Percentiles rank a stretch among this genome's conserved stretches.
These are phyloP conservation scores for Metridium senile DNA, from an alignment of 92 coral and sea anemone genomes.

Conservation along the genomic window DNA sequence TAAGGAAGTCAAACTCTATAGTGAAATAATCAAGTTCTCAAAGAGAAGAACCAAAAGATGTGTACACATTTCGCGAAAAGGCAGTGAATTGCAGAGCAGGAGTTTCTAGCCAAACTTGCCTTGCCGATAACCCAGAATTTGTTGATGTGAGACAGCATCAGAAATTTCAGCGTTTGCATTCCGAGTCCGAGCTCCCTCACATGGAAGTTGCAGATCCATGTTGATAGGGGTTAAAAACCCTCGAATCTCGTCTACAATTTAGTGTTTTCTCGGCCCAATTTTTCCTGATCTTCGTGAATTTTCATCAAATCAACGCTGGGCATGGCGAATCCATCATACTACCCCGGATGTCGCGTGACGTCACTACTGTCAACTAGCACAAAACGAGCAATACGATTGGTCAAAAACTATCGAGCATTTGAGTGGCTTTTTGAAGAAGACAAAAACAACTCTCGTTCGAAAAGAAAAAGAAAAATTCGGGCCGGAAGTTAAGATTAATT, in stretches of 20 bases:
- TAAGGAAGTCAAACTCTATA: not conserved
- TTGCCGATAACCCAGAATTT: constrained; percentile 83
- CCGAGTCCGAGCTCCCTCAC: not conserved
- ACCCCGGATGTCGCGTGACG: constrained; percentile 41
- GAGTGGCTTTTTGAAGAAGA: constrained; percentile 12
- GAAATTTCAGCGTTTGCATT: constrained; percentile 24
- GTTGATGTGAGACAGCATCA: constrained; percentile 64
- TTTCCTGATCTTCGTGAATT: constrained; percentile 17
- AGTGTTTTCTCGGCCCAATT: not conserved
- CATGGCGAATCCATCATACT: constrained; percentile 37
- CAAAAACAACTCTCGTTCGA: not conserved
- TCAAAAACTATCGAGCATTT: not conserved
- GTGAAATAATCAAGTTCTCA: not conserved
- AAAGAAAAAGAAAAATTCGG: not conserved
- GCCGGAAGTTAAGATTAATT: not conserved
- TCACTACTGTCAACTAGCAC: constrained; percentile 17
- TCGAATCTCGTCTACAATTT: not conserved
- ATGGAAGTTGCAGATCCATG: constrained; percentile 20
- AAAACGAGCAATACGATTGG: constrained; percentile 16
- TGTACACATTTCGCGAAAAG: constrained; percentile 7
- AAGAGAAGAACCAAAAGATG: not conserved
- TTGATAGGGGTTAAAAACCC: constrained; percentile 10
- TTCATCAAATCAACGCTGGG: constrained; percentile 39
- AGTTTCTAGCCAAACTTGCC: constrained; percentile 56
- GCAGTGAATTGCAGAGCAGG: constrained; percentile 5